Evolutionary conservation across 2,888 invertebrate genomes (phyloP).

Genomic region (Clitarchus hookeri): DNA sequence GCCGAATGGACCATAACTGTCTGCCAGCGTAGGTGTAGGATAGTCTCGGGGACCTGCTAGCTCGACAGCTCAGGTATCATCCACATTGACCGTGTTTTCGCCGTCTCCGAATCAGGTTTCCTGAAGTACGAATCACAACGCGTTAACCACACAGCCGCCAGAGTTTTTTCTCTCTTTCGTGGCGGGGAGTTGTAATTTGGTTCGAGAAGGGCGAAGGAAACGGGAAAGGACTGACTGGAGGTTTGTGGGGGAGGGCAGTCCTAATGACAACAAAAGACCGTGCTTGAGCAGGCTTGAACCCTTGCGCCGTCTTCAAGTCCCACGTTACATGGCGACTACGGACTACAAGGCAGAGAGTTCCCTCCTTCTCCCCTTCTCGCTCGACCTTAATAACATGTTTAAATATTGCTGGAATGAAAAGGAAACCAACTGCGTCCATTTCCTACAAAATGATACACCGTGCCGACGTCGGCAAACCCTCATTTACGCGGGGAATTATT

Average conservation of each 20-base stretch:
- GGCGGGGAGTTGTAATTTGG: neutral
- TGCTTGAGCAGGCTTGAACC: neutral
- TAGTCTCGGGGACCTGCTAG: too few species aligned
- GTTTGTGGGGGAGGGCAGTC: neutral
- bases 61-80: too few species aligned
- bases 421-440: neutral
- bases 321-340: neutral
- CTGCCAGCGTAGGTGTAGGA: too few species aligned
- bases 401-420: conserved; percentile 6
- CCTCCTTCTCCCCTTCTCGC: neutral
- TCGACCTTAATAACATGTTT: neutral
- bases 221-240: too few species aligned
- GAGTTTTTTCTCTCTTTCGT: neutral
- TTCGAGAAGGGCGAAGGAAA: neutral
- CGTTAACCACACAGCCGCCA: neutral
- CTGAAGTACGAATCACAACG: too few species aligned
- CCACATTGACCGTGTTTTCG: too few species aligned
- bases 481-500: neutral
- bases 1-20: too few species aligned
- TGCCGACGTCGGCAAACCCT: neutral
- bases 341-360: neutral
- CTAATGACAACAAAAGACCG: conserved; percentile 7
- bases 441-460: neutral
- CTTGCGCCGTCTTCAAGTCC: neutral
- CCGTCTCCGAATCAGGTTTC: too few species aligned